Evolutionary conservation across 2,888 invertebrate genomes (phyloP).

Genomic region (Polymixis lichenea): DNA sequence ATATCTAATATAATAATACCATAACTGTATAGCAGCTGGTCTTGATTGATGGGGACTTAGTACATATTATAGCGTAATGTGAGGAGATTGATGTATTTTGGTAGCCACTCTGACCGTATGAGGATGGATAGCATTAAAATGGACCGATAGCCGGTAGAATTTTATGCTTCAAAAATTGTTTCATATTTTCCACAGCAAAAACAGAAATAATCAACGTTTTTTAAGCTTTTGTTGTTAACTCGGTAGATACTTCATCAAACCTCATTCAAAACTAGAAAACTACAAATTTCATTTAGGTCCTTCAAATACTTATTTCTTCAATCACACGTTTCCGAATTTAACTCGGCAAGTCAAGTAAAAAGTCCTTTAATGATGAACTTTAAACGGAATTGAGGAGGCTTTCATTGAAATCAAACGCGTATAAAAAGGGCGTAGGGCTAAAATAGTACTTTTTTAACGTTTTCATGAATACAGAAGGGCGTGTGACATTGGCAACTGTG

Average conservation of each 20-base stretch:
- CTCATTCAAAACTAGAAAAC: not conserved
- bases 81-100: conserved; percentile 75
- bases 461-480: conserved; percentile 73
- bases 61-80: conserved; percentile 75
- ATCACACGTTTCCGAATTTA: conserved; percentile 40
- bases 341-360: conserved; percentile 37
- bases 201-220: not conserved
- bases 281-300: conserved; percentile 4
- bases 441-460: conserved; percentile 75
- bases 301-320: conserved; percentile 14
- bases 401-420: conserved; percentile 59
- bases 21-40: conserved; percentile 76
- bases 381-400: conserved; percentile 43
- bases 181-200: not conserved
- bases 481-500: conserved; percentile 72
- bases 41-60: conserved; percentile 81
- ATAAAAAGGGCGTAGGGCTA: conserved; percentile 71
- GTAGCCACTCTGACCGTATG: conserved; percentile 66
- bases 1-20: conserved; percentile 58
- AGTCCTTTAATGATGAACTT: conserved; percentile 35
- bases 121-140: conserved; percentile 59
- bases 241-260: not conserved
- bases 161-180: conserved; percentile 8
- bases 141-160: conserved; percentile 24
- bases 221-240: not conserved